Evolutionary conservation across 1,140 invertebrate genomes (phyloP), one percentile per base, ranked within the genome.

Genomic region (Parapsyche elsis): DNA sequence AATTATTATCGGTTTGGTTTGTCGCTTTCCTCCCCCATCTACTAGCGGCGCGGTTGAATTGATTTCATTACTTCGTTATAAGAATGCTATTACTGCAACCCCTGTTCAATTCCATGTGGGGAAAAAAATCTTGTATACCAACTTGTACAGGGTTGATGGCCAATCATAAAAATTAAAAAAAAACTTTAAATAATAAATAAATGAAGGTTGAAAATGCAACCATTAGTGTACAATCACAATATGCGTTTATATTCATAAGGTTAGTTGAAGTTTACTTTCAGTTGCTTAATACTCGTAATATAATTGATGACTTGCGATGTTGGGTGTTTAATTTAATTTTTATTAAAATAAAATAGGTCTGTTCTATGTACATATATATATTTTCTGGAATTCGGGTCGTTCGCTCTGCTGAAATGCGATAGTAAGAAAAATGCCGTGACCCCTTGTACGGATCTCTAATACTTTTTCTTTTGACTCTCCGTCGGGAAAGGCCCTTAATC

Each of bases 391-490:
- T 53, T 53, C 16, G 16, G 49, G 16, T 12, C 49, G 16, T 16
- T 53, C 2, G 30, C 7, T 38, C 30, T 38, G 30, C 30, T 38
- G 30, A 38, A 16, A 16, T 21, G 76, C 38, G 59, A 71, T 71
- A 57, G 53, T 67, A 77, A 61, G 67, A 78, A 78, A 71, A 78
- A 71, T 78, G 23, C 59, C 77, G 21, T 80, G 79, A 80, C 79
- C 79, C 79, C 79, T 76, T 53, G 61, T 46, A 24, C 24, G 78
- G 71, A 81, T 79, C 78, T 79, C 71, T 79, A 81, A 81, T 77
- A 76, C 76, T 76, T 79, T 77, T 81, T 81, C 81, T 81, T 81
- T 81, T 81, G 81, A 81, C 78, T 81, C 78, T 78, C 77, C 73
- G 64, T 23, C 70, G 45, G 67, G 64, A 75, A 77, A 64, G 73